Evolutionary conservation across 1,140 invertebrate genomes (phyloP), one percentile per base, ranked within the genome.

Genomic region (Cyrtorhinus lividipennis): DNA sequence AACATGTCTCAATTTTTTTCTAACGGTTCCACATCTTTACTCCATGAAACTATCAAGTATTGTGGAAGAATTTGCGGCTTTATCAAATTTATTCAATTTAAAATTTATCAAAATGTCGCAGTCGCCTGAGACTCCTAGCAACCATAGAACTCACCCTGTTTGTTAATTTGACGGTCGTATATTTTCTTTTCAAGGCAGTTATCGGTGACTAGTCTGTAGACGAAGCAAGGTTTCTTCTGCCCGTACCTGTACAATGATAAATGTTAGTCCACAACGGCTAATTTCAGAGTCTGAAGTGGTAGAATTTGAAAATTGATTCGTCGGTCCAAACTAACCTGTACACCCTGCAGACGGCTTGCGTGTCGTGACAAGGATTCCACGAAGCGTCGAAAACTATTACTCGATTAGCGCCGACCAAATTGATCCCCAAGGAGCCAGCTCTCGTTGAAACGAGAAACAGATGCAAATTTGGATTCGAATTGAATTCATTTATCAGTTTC

Each of bases 301-400:
- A n/a, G n/a, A n/a, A n/a, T 5, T 15, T 38, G 30, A 15, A 38
- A 38, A 38, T 38, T 38, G 30, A 38, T 5, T 38, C 30, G n/a
- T n/a, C n/a, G n/a, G 38, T n/a, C n/a, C 8, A 44, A 57, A 63
- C 61, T 65, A 66, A 81, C 73, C 93, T 81, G 73, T 98, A 99
- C 38, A 99, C 93, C 69, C 96, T 78, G 74, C 95, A 99, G 1
- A 99, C 93, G 59, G 95, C 95, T 75, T 99, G 95, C 1, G 94
- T 96, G 72, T 99, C 95, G 73, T 98, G 95, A 71, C 95, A 98
- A n/a, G 96, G 96, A 77, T 99, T 99, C 95, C 95, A 99, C 2
- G 92, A 96, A 38, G 95, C 95, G 77, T 99, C 96, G 70, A 98
- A 89, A 26, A 99, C 93, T 23, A 99, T 87, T 0, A 98, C 95